A percentile compares a stretch with the other conserved stretches of the same genome.
phyloP scores from a whole-genome alignment of 1,140 invertebrate species.

The Sinonovacula constricta region DNA sequence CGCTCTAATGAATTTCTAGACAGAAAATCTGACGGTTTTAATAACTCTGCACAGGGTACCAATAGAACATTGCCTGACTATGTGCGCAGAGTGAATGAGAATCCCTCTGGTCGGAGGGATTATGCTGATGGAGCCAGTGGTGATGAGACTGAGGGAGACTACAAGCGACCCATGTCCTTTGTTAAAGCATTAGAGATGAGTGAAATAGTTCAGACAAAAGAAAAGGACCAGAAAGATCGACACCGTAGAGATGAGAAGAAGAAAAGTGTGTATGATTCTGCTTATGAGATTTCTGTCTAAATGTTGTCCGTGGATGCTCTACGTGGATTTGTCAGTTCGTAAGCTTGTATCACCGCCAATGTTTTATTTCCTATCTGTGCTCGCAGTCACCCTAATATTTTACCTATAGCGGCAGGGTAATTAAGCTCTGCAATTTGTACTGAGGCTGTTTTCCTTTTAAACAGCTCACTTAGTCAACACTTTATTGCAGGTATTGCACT shows the following conservation, averaged over 20 bases:
- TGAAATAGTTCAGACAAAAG: conserved; percentile 80
- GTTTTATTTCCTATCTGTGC: no score
- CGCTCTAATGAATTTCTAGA: conserved; percentile 49
- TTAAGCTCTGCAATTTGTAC: no score
- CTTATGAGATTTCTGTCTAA: conserved; percentile 94
- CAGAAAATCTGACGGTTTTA: neutral
- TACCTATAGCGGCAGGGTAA: no score
- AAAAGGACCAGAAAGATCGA: conserved; percentile 52
- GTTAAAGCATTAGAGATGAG: conserved; percentile 94
- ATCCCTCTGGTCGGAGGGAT: conserved; percentile 19
- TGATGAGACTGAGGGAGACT: conserved; percentile 24
- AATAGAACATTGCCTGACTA: conserved; percentile 37
- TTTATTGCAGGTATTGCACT: no score
- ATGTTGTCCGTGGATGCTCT: no score
- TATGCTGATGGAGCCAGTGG: conserved; percentile 37
- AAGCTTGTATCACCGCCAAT: no score
- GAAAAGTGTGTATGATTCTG: conserved; percentile 95
- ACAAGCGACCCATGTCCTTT: conserved; percentile 90
- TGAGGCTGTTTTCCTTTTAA: no score
- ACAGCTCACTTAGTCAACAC: no score
- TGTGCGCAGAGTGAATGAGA: conserved; percentile 23
- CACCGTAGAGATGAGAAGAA: conserved; percentile 84
- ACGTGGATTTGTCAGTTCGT: no score
- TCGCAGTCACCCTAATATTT: no score
- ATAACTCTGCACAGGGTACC: conserved; percentile 22